These are phyloP conservation scores for Oeneis ivallda DNA, from an alignment of 2,888 invertebrate species.

Conservation along the genomic window DNA sequence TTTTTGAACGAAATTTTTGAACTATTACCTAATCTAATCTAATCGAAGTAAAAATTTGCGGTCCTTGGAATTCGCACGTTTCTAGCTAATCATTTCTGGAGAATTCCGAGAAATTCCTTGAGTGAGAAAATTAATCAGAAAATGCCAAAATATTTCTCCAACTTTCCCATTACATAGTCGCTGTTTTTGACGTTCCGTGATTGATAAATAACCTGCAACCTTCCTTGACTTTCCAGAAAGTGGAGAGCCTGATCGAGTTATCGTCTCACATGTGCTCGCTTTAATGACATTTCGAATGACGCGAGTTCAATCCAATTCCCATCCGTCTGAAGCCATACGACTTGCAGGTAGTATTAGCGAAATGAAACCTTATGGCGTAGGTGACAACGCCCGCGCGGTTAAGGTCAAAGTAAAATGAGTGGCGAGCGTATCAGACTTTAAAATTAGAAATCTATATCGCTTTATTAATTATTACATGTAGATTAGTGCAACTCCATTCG, in stretches of 20 bases:
- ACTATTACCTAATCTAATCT: too few relatives aligned
- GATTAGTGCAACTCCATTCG: not conserved
- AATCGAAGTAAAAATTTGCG: too few relatives aligned
- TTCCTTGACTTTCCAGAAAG: slow-evolving; percentile 8
- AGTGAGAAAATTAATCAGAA: too few relatives aligned
- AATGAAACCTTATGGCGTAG: slow-evolving; percentile 64
- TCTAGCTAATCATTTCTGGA: too few relatives aligned
- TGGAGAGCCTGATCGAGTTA: slow-evolving; percentile 22
- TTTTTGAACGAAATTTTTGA: too few relatives aligned
- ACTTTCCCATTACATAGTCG: not conserved
- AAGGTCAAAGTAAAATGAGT: slow-evolving; percentile 29
- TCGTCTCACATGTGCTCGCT: slow-evolving; percentile 55
- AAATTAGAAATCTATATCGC: slow-evolving; percentile 21
- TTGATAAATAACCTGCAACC: not conserved
- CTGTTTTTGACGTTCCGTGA: not conserved
- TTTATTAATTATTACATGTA: slow-evolving; percentile 2
- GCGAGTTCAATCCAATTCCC: slow-evolving; percentile 66
- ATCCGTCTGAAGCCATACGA: slow-evolving; percentile 71
- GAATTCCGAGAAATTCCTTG: too few relatives aligned
- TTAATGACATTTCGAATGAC: slow-evolving; percentile 70
- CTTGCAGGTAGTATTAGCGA: slow-evolving; percentile 49
- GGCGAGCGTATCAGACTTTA: slow-evolving; percentile 25
- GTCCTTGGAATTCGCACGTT: too few relatives aligned
- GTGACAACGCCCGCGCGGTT: slow-evolving; percentile 50
- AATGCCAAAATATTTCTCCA: too few relatives aligned